A percentile compares a stretch with the other conserved stretches of the same genome.
These are phyloP conservation scores for Adrianichthys oophorus DNA, from an alignment of 2,797 vertebrate species.

Conservation along the genomic window DNA sequence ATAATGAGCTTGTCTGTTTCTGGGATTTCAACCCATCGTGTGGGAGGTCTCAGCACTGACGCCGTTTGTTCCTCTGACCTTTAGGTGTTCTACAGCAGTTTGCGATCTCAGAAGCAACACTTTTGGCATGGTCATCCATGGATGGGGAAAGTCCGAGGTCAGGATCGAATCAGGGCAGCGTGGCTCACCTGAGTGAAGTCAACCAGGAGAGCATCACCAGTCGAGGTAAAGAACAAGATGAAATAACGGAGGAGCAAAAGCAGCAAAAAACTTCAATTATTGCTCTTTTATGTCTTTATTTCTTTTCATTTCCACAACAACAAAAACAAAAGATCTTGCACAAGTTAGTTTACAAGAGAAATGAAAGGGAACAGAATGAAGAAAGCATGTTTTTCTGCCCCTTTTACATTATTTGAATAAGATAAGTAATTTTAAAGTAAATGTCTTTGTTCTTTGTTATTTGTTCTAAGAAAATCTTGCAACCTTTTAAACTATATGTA, in stretches of 20 bases:
- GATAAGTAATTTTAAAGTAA: too few species aligned
- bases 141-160: slow-evolving; percentile 94
- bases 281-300: too few species aligned
- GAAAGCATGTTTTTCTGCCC: too few species aligned
- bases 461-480: too few species aligned
- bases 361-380: too few species aligned
- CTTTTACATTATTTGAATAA: too few species aligned
- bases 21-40: slow-evolving; percentile 11
- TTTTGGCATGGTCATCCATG: slow-evolving; percentile 97
- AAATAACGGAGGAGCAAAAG: slow-evolving; percentile 4
- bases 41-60: slow-evolving; percentile 7
- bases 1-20: slow-evolving; percentile 9
- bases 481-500: too few species aligned
- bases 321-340: too few species aligned
- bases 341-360: too few species aligned
- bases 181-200: slow-evolving; percentile 88
- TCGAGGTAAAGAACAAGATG: slow-evolving; percentile 70
- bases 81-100: slow-evolving; percentile 96
- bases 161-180: slow-evolving; percentile 92
- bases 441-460: too few species aligned
- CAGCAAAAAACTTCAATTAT: too few species aligned
- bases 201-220: slow-evolving; percentile 92
- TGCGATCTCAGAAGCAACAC: slow-evolving; percentile 95
- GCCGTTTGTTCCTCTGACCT: slow-evolving; percentile 26
- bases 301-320: too few species aligned